Conservation (phyloP, 2,113 vertebrate species). For the Ochotona princeps region DNA sequence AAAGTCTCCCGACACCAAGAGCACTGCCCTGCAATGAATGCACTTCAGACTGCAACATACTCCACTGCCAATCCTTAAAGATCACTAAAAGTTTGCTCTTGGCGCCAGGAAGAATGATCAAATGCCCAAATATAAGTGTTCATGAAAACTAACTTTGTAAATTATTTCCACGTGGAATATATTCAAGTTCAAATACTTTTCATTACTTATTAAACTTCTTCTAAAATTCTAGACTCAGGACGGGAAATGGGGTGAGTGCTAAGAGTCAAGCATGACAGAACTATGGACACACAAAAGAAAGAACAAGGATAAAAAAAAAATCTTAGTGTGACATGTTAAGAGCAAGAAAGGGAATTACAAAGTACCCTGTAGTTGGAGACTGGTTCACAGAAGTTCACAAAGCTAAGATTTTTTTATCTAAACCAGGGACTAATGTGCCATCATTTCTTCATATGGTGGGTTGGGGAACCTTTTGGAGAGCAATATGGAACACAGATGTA, state of each 20-base stretch:
- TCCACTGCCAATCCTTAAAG: background rate
- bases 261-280: background rate
- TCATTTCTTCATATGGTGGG: background rate
- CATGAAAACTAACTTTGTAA: background rate
- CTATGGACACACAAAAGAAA: background rate
- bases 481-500: background rate
- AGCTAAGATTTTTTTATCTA: background rate
- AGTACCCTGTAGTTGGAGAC: background rate
- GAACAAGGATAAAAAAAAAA: background rate
- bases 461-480: background rate
- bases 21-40: background rate
- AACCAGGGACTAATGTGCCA: background rate
- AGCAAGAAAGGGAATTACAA: background rate
- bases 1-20: background rate
- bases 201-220: conserved; percentile 23
- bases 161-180: background rate
- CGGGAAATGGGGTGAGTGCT: background rate
- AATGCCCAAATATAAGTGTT: background rate
- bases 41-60: background rate
- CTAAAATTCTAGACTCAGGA: background rate
- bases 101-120: background rate
- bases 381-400: background rate
- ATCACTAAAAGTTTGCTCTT: background rate
- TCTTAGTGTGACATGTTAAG: background rate
- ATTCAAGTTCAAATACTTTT: conserved; percentile 28